Conservation (phyloP, 2,797 vertebrate genomes). For the Acestrorhynchus altus region DNA sequence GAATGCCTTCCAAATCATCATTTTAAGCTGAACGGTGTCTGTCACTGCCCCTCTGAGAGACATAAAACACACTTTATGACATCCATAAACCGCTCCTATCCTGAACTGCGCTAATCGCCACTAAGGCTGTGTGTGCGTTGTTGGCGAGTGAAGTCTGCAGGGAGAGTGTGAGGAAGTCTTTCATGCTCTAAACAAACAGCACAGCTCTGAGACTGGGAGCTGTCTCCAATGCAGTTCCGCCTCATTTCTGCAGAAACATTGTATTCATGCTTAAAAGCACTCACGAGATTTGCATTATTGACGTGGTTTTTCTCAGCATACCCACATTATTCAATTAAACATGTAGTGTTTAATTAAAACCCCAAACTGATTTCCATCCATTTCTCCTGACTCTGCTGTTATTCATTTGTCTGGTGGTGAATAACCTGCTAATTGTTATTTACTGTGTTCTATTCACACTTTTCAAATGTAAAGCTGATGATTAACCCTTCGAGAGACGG, state of each 20-base stretch:
- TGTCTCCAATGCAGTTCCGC: background rate
- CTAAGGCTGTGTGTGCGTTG: background rate
- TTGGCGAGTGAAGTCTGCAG: background rate
- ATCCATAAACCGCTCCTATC: background rate
- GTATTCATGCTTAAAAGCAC: background rate
- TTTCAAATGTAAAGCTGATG: background rate
- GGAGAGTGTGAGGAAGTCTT: background rate
- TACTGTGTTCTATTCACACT: background rate
- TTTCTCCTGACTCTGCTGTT: background rate
- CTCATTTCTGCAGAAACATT: background rate
- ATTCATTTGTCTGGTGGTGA: background rate
- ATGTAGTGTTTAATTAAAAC: conserved; percentile 35
- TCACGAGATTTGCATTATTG: conserved; percentile 11
- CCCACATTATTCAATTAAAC: conserved; percentile 28
- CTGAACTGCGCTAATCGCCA: background rate
- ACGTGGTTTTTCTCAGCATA: background rate
- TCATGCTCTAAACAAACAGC: background rate
- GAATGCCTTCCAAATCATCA: too few relatives aligned
- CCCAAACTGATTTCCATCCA: background rate
- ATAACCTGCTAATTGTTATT: background rate
- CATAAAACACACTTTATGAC: background rate
- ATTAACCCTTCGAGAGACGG: background rate
- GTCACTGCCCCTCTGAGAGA: background rate
- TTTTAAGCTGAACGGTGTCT: background rate
- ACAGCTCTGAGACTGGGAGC: background rate